phyloP scores from a whole-genome alignment of 2,888 invertebrate genomes.

The Ormyrus nitidulus region DNA sequence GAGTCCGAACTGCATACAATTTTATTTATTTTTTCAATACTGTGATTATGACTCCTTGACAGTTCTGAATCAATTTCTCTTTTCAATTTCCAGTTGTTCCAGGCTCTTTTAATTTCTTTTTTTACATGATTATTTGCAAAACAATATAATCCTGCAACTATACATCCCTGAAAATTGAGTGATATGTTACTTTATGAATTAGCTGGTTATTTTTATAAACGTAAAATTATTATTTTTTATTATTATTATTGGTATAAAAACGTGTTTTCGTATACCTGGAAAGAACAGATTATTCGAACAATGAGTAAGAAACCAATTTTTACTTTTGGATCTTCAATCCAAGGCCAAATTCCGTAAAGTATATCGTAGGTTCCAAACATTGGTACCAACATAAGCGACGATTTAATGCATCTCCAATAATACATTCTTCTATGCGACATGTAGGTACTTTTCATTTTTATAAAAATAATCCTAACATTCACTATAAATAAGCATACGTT shows the following conservation, averaged over 20 bases:
- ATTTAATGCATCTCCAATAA: slow-evolving; percentile 44
- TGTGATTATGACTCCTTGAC: not conserved
- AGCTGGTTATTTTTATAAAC: too few relatives aligned
- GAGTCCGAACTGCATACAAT: not conserved
- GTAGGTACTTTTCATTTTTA: slow-evolving; percentile 27
- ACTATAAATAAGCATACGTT: slow-evolving; percentile 33
- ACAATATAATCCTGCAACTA: slow-evolving; percentile 29
- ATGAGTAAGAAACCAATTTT: slow-evolving; percentile 10
- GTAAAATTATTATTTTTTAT: too few relatives aligned
- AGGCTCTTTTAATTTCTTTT: slow-evolving; percentile 28
- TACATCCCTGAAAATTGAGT: slow-evolving; percentile 18
- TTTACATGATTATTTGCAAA: slow-evolving; percentile 30
- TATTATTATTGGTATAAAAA: too few relatives aligned
- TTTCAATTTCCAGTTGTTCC: slow-evolving; percentile 36
- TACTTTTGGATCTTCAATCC: slow-evolving; percentile 3
- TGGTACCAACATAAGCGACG: slow-evolving; percentile 40
- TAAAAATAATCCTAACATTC: slow-evolving; percentile 35
- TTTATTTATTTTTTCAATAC: slow-evolving; percentile 18
- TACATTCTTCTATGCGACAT: slow-evolving; percentile 18
- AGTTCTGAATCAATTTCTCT: slow-evolving; percentile 24
- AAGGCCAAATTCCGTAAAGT: slow-evolving; percentile 38
- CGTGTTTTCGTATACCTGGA: slow-evolving; percentile 24
- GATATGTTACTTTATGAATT: too few relatives aligned
- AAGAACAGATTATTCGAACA: slow-evolving; percentile 32
- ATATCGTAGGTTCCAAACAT: slow-evolving; percentile 43